Conservation (phyloP, 2,888 invertebrate genomes). For the Cryptosula pallasiana region DNA sequence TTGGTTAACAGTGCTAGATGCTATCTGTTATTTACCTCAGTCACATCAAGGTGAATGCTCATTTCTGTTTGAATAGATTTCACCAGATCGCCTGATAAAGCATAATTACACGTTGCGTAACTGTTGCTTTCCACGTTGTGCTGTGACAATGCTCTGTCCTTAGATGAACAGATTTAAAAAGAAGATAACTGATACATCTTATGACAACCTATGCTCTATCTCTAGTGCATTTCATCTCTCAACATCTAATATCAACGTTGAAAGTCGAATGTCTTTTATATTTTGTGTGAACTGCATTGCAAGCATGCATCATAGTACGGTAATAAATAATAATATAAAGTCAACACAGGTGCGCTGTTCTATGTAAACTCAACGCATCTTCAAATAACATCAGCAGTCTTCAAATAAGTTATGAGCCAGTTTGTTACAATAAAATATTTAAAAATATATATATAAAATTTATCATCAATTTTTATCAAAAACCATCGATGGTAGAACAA, state of each 20-base stretch:
- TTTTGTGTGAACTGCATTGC: constrained; percentile 13
- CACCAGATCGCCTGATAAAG: neutral
- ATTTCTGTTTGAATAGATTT: neutral
- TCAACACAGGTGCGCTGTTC: neutral
- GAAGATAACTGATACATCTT: too few species aligned
- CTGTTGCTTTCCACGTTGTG: neutral
- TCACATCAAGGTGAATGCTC: neutral
- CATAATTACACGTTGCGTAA: neutral
- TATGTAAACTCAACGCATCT: neutral
- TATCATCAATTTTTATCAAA: too few species aligned
- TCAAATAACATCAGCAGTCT: neutral
- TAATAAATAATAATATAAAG: neutral
- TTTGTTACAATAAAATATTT: neutral
- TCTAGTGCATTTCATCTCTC: neutral
- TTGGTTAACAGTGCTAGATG: too few species aligned
- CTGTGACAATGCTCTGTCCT: neutral
- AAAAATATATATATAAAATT: neutral
- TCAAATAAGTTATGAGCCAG: neutral
- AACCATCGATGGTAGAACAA: too few species aligned
- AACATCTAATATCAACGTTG: neutral
- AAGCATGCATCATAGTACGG: neutral
- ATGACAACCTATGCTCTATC: too few species aligned
- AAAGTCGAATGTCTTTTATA: neutral
- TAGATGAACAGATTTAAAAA: too few species aligned
- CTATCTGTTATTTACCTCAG: too few species aligned